phyloP scores from a whole-genome alignment of 2,797 vertebrate genomes.

The Hoplostethus mediterraneus region DNA sequence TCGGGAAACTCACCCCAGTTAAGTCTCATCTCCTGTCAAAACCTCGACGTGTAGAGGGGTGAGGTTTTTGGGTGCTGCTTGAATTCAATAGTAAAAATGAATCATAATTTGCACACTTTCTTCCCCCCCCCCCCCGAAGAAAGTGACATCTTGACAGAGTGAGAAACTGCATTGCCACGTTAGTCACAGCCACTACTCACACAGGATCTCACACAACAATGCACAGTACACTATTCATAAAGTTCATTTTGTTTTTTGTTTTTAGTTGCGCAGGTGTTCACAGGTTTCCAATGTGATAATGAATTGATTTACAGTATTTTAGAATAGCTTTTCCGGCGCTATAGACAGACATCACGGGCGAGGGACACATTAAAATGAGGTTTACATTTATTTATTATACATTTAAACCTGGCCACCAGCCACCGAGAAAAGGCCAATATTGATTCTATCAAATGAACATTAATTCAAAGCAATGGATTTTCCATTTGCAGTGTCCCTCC shows the following conservation, averaged over 20 bases:
- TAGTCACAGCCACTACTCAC: conserved; percentile 46
- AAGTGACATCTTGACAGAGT: conserved; percentile 47
- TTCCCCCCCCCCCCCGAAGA: conserved; percentile 15
- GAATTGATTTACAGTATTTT: conserved; percentile 63
- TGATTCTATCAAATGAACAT: conserved; percentile 70
- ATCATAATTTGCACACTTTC: conserved; percentile 51
- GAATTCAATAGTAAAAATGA: conserved; percentile 48
- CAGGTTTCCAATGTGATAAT: conserved; percentile 75
- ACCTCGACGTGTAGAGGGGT: not conserved
- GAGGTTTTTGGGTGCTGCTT: conserved; percentile 26
- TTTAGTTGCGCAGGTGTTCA: conserved; percentile 73
- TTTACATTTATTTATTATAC: conserved; percentile 30
- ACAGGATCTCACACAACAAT: conserved; percentile 62
- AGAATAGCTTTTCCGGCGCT: conserved; percentile 49
- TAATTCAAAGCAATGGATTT: conserved; percentile 75
- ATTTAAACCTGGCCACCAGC: conserved; percentile 26
- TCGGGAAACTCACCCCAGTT: not conserved
- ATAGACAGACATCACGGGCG: conserved; percentile 26
- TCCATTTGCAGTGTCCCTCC: conserved; percentile 65
- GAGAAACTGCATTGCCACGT: conserved; percentile 49
- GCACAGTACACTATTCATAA: conserved; percentile 29
- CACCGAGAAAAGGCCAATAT: conserved; percentile 45
- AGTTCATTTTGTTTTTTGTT: conserved; percentile 37
- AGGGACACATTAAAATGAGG: not conserved
- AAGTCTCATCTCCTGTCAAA: conserved; percentile 9